Conservation (phyloP, 1,140 invertebrate genomes). For the Megalonaias nervosa region DNA sequence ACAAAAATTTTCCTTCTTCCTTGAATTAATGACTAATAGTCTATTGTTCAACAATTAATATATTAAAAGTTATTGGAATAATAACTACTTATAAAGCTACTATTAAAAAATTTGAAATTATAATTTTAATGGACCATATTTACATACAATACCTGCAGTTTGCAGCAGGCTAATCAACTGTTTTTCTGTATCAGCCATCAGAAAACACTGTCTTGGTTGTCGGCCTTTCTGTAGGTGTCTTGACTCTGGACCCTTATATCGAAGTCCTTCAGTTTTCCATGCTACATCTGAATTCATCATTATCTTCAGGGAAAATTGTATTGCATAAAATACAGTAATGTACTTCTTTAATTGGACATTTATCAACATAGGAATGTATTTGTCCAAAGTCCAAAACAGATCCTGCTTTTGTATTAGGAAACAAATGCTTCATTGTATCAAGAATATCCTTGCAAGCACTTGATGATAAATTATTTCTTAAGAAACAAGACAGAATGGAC, state of each 20-base stretch:
- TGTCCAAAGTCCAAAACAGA: too few relatives aligned
- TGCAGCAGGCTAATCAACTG: conserved; percentile 16
- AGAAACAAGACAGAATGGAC: neutral
- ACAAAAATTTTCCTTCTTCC: too few relatives aligned
- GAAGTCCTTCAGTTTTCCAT: conserved; percentile 19
- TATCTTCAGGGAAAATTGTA: conserved; percentile 11
- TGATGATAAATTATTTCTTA: neutral
- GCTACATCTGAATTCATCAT: conserved; percentile 17
- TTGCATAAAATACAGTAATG: conserved; percentile 22
- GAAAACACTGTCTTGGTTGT: neutral
- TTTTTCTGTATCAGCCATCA: conserved; percentile 19
- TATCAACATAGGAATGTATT: conserved; percentile 15
- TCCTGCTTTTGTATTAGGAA: too few relatives aligned
- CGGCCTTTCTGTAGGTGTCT: conserved; percentile 10
- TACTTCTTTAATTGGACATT: conserved; percentile 20
- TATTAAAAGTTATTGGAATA: conserved; percentile 13
- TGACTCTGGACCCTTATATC: conserved; percentile 17
- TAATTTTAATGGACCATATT: conserved; percentile 11
- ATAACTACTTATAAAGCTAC: conserved; percentile 8
- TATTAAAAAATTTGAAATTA: conserved; percentile 17
- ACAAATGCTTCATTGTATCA: conserved; percentile 10
- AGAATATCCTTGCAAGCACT: conserved; percentile 30
- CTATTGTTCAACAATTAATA: neutral
- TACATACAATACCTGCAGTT: conserved; percentile 15
- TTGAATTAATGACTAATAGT: too few relatives aligned